Base-by-base conservation (phyloP, 2,113 vertebrate genomes). In the Indicator indicator region DNA sequence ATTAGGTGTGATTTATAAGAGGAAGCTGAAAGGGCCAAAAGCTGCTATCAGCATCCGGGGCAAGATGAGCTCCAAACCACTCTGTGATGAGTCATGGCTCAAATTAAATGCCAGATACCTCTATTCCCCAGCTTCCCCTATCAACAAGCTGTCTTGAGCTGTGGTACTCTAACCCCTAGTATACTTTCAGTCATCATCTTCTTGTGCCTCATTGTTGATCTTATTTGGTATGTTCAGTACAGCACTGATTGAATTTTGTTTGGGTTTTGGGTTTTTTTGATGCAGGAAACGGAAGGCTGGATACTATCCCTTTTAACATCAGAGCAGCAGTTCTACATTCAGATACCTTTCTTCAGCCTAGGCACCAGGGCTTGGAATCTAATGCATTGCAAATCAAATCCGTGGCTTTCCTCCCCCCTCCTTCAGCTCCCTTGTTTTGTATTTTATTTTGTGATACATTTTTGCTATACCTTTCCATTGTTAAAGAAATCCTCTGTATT, bases 261-360 rank as follows among this genome's bases (percentile, higher is more conserved):
- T 88, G 36, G 18, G 50, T 52, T 77, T 94, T 88, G 36, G 21
- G 23, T 77, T 94, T 92, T 86, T 87, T 92, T 93, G 46, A 95
- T 84, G n/a, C 97, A 99, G 99, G 97, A 99, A 99, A 97, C 98
- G 99, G 95, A 99, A 98, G 97, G 95, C 98, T 62, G 98, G 97
- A 89, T 98, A 98, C 96, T 98, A 98, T 93, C 98, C 98, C 96
- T 98, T 99, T 97, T 99, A 97, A 98, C 89, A 70, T 46, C 69
- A 94, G 83, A 93, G 58, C 56, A 68, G 77, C 84, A 85, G 58
- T 88, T 96, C 90, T 77, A 30, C 93, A 82, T 90, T 94, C 87
- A 92, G 95, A 95, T 93, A 86, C 9, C 93, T 97, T 97, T 97
- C 95, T 94, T 95, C 94, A 89, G 81, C 80, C 80, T 68, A 87